These are phyloP conservation scores for Cephus pygmeus DNA, from an alignment of 2,888 invertebrate species.

Conservation along the genomic window DNA sequence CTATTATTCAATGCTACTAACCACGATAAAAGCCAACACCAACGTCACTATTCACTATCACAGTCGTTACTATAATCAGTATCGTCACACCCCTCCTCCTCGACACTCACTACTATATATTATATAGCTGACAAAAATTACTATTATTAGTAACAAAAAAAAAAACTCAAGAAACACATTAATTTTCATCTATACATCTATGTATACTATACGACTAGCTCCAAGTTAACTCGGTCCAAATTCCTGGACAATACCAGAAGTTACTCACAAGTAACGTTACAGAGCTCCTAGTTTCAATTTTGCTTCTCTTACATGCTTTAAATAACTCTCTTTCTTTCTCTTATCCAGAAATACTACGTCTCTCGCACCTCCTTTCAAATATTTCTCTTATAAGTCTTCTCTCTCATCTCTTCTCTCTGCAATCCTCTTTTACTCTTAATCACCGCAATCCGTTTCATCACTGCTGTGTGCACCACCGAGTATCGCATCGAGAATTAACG, in stretches of 20 bases:
- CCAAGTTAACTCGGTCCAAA: background rate
- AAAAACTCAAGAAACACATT: background rate
- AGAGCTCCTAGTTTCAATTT: slow-evolving; percentile 53
- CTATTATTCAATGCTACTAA: slow-evolving; percentile 37
- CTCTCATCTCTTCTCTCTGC: slow-evolving; percentile 12
- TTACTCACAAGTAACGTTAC: background rate
- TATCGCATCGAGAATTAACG: background rate
- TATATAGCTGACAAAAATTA: background rate
- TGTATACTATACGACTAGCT: background rate
- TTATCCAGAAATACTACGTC: slow-evolving; percentile 11
- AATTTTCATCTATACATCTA: background rate
- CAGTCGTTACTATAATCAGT: background rate
- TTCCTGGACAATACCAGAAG: background rate
- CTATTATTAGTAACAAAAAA: background rate
- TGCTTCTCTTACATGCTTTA: slow-evolving; percentile 28
- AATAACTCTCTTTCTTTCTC: slow-evolving; percentile 27
- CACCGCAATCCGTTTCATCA: background rate
- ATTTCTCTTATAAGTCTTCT: slow-evolving; percentile 10
- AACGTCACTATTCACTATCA: background rate
- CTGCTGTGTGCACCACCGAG: background rate
- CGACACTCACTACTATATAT: background rate
- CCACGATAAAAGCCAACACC: background rate
- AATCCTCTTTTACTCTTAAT: background rate
- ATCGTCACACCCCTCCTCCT: background rate
- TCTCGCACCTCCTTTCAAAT: slow-evolving; percentile 7